Base-by-base conservation (phyloP, 2,797 vertebrate species). In the Hirundo rustica region DNA sequence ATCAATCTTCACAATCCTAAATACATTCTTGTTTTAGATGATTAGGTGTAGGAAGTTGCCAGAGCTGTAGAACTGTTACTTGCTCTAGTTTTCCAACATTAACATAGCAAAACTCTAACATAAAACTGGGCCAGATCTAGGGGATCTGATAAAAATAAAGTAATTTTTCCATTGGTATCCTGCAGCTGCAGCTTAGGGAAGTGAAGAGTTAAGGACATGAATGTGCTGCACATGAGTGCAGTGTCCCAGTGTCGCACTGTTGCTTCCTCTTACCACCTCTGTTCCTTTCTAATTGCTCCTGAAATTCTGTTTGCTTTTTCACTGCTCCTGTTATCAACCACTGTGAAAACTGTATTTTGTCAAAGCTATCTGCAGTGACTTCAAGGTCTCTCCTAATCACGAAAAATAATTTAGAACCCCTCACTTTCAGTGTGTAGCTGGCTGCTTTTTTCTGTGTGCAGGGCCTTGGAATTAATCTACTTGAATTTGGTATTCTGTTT, bases 401-500 rank as follows among this genome's bases (percentile, higher is more conserved):
- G 57, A 48, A 60, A 27, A 64, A 53, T 87, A 57, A 87, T 87
- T 91, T 60, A 70, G 67, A 87, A 30, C 10, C 55, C 3, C 2
- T 73, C 13, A n/a, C 42, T 87, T 85, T 87, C 51, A 21, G 0
- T 38, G 23, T 64, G 32, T 32, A n/a, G n/a, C 38, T 87, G 68
- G 47, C 36, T 58, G 0, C 4, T 45, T 83, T 60, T 71, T 30
- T 23, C n/a, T 40, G 6, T 62, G 30, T 51, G 27, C 26, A 38
- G 42, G 47, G 64, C 54, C n/a, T 82, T 85, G 45, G 27, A 66
- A 9, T 86, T 86, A 57, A 75, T 86, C 21, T 60, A 7, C 15
- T 86, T 84, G 58, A 86, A 78, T 88, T 92, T 88, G 11, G 19
- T 77, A 26, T 86, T 88, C 26, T 6, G 7, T 80, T 85, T 89